These are phyloP conservation scores for Acrobasis consociella DNA, from an alignment of 2,888 invertebrate genomes.

Conservation along the genomic window DNA sequence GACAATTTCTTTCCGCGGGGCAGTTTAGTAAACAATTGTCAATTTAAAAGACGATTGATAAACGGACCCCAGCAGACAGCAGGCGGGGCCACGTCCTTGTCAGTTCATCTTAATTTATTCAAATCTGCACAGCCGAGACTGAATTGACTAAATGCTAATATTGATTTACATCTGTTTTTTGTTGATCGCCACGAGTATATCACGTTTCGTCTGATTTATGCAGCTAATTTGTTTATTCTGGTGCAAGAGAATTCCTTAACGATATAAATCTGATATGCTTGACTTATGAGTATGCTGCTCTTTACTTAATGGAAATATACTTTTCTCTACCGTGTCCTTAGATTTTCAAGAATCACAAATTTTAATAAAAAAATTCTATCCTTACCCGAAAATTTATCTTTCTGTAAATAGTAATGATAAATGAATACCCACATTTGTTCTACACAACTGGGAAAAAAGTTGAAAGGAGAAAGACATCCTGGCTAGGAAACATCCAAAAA, in stretches of 20 bases:
- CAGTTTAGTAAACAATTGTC: constrained; percentile 2
- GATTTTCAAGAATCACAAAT: no score
- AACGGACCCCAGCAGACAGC: constrained; percentile 27
- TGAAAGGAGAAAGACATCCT: no score
- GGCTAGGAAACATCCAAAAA: no score
- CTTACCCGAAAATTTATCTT: no score
- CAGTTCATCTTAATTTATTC: constrained; percentile 57
- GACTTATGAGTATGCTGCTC: no score
- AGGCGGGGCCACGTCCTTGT: constrained; percentile 47
- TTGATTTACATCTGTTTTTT: constrained; percentile 15
- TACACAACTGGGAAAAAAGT: no score
- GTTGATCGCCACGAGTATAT: constrained; percentile 1
- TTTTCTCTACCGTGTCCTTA: no score
- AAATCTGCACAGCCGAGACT: constrained; percentile 38
- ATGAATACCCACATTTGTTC: no score
- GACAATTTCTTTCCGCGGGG: neutral
- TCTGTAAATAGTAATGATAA: neutral
- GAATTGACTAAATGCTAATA: constrained; percentile 25
- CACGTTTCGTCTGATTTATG: neutral
- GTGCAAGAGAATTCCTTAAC: neutral
- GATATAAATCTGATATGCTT: neutral
- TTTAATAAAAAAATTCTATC: no score
- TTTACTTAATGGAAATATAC: no score
- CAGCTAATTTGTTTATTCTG: neutral
- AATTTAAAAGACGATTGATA: constrained; percentile 17